These are phyloP conservation scores for Dicerorhinus sumatrensis DNA, from an alignment of 2,113 vertebrate species.

Conservation along the genomic window DNA sequence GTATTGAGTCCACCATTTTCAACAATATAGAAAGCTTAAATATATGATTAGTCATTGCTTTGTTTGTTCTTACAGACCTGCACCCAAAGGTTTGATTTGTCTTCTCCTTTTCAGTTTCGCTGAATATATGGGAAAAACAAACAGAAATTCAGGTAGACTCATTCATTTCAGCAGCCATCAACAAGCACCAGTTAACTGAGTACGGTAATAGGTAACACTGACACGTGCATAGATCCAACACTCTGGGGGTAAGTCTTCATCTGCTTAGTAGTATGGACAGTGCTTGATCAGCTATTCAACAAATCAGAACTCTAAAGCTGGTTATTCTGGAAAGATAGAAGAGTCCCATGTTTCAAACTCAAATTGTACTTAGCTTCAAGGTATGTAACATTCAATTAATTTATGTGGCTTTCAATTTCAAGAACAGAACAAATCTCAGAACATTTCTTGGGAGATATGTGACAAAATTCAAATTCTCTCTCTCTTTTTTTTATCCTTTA, in stretches of 20 bases:
- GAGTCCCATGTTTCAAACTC: not conserved
- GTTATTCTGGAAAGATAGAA: not conserved
- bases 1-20: not conserved
- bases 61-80: not conserved
- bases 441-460: not conserved
- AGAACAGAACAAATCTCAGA: not conserved
- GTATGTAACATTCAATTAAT: not conserved
- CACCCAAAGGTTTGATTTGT: not conserved
- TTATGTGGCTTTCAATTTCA: conserved; percentile 30
- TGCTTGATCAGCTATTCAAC: not conserved
- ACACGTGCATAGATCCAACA: no score
- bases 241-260: not conserved
- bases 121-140: not conserved
- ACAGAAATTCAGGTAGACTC: not conserved
- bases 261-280: not conserved
- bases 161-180: not conserved
- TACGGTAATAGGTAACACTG: not conserved
- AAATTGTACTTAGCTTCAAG: not conserved
- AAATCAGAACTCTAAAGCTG: not conserved
- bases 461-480: not conserved
- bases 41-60: not conserved
- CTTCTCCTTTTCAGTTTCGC: not conserved
- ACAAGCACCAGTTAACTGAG: not conserved
- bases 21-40: not conserved
- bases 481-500: not conserved